Base-by-base conservation (phyloP, 2,797 vertebrate species). In the Enteromius treurensis region DNA sequence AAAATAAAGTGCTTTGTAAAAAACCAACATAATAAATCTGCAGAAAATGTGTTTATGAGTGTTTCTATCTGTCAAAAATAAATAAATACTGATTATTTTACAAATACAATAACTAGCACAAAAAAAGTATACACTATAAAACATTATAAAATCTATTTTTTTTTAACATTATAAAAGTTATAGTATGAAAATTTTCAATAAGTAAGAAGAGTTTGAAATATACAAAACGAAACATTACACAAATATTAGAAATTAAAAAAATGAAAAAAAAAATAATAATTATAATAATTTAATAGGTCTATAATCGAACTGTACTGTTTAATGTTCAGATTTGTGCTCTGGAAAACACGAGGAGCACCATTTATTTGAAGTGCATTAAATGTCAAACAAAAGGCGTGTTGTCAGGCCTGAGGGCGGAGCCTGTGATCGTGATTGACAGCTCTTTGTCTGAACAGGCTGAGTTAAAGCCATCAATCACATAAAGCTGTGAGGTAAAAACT, bases 391-490 rank as follows among this genome's bases (percentile, higher is more conserved):
- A 81, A 47, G 40, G 29, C 71, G 82, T 84, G 83, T 82, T 85
- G 67, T 51, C 60, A 3, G 85, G 87, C 91, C 90, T 90, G 88
- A 86, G 85, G 84, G 89, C 81, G 70, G 40, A 80, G 88, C 88
- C 90, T 83, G 90, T 91, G 84, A 84, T 42, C 78, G 87, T 94
- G 93, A 95, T 93, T 94, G 94, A 95, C 94, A 94, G 91, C 91
- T 90, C 92, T 93, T 91, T 87, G 92, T 94, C 87, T 83, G 90
- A 91, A 92, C 91, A 90, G 91, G 78, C 88, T 81, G 93, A 92
- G 95, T 95, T 94, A 95, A 94, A 94, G 90, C 92, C 91, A 93
- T 95, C 93, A 93, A 93, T 95, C 95, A 94, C 92, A 81, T 88
- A 88, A 92, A 92, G 92, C 92, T 92, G 69, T 85, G 86, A 94